A percentile compares a stretch with the other conserved stretches of the same genome.
These are phyloP conservation scores for Emydura subglobosa DNA, from an alignment of 2,113 vertebrate species.

Conservation along the genomic window DNA sequence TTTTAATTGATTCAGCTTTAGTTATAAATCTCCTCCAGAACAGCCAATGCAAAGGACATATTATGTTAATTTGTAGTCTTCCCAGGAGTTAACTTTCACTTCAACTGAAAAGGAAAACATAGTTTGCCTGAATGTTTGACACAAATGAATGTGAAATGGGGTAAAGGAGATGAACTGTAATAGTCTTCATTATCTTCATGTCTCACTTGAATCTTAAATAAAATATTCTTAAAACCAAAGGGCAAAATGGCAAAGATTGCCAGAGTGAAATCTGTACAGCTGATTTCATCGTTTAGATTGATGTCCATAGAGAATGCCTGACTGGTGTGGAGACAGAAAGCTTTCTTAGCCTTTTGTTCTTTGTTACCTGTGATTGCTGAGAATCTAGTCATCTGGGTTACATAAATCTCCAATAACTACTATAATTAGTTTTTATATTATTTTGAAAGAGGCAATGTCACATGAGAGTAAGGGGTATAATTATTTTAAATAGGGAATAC, in stretches of 20 bases:
- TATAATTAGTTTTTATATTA: not conserved
- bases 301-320: not conserved
- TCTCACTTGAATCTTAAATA: not conserved
- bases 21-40: slow-evolving; percentile 51
- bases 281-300: not conserved
- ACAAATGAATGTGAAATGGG: slow-evolving; percentile 9
- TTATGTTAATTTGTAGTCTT: slow-evolving; percentile 56
- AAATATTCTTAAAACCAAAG: not conserved
- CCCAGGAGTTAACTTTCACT: slow-evolving; percentile 48
- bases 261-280: not conserved
- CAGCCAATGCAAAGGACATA: slow-evolving; percentile 39
- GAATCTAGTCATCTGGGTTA: not conserved
- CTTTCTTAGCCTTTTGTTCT: not conserved
- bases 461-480: not conserved
- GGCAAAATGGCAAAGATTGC: not conserved
- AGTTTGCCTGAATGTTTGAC: not conserved
- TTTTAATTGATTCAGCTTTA: slow-evolving; percentile 73
- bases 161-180: slow-evolving; percentile 10
- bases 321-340: not conserved
- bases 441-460: not conserved
- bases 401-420: not conserved
- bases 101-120: slow-evolving; percentile 27
- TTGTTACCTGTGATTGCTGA: not conserved
- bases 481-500: not conserved
- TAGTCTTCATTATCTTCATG: not conserved